Evolutionary conservation across 2,888 invertebrate species (phyloP), one percentile per base, ranked within the genome.

Genomic region (Pollenia angustigena): DNA sequence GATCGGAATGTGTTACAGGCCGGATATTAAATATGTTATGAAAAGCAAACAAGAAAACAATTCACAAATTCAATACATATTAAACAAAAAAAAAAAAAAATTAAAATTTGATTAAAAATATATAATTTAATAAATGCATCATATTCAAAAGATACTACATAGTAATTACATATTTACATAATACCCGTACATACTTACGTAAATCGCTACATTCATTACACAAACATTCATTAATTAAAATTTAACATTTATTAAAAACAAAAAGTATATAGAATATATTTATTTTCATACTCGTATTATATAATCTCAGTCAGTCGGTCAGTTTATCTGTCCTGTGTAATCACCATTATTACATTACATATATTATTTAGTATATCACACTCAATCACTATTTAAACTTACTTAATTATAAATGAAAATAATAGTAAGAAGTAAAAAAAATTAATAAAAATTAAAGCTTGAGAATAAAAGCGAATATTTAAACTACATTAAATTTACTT

Each of bases 401-500:
- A 84, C 52, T 84, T 58, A 76, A 69, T 72, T 58, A 40, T 54
- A n/a, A 81, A 48, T 32, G 32, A 7, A 58, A 16, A 76, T 32
- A 48, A 58, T 69, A 69, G 50, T 60, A 71, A 32, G 16, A 54
- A 52, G 32, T 60, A 75, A 46, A 50, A 72, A 23, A 50, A 23
- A 71, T 50, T 23, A 66, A 23, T 32, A 71, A 56, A 42, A 52
- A 80, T 18, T 64, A 62, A 81, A 71, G 87, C 84, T 81, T 84
- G 62, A 74, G 56, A 84, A 78, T 64, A 74, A 86, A 86, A 74
- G 52, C 76, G 78, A 68, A 74, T 78, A 84, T 81, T 80, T 74
- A 85, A 85, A 86, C 79, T 80, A 75, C 90, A 91, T 91, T 89
- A 90, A 85, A 84, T 80, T 74, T 78, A 84, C 44, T 75, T 90